Evolutionary conservation across 1,140 invertebrate species (phyloP), one percentile per base, ranked within the genome.

Genomic region (Chelonus insularis): DNA sequence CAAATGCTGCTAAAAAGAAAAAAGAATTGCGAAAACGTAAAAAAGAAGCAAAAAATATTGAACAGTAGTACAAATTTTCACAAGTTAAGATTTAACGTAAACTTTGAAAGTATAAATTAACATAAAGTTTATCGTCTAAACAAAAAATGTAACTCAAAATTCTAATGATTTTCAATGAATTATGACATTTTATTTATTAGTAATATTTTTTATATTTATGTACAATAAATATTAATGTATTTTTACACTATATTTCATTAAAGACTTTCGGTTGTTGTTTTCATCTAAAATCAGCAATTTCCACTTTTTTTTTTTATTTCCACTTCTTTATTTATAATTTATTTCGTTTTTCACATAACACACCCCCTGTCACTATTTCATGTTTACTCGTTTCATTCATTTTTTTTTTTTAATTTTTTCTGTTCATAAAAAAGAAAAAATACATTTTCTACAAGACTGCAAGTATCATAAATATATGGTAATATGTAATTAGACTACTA

Each of bases 151-250:
- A n/a, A n/a, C n/a, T n/a, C n/a, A n/a, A n/a, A 43, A 16, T 16
- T 16, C 14, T 80, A 77, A 76, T 80, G 79, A 79, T 73, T 81
- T 79, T 70, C 66, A 63, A 36, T 63, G 34, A 56, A 39, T 55
- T 41, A 50, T 57, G n/a, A n/a, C n/a, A n/a, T 63, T 63, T 57
- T 75, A 78, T n/a, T n/a, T n/a, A n/a, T n/a, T n/a, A n/a, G n/a
- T n/a, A n/a, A n/a, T n/a, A n/a, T 78, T 69, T 78, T 75, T 78
- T 75, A 79, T 75, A 77, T 77, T 71, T 81, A 81, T 80, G 76
- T 81, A 81, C 79, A 81, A 81, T 80, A 81, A 80, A 81, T n/a
- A n/a, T n/a, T n/a, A n/a, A n/a, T n/a, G n/a, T 81, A 81, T 80
- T 78, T 75, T 71, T 80, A 71, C 71, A 75, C 74, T 80, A 68